Evolutionary conservation across 1,140 invertebrate genomes (phyloP).

Genomic region (Bombus pyrosoma): DNA sequence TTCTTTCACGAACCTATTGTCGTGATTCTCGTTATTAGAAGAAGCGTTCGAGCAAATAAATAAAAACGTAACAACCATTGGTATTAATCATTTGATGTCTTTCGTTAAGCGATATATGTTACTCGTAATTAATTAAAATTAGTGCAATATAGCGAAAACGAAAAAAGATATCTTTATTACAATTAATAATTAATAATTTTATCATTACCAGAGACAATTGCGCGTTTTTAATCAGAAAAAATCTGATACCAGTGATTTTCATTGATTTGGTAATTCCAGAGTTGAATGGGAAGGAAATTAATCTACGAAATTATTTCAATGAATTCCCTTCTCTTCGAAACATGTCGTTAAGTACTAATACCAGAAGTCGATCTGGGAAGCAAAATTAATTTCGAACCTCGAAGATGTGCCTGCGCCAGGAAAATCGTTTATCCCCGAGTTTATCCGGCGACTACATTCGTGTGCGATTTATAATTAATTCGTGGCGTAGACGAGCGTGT

Average conservation of each 20-base stretch:
- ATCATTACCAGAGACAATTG: background rate
- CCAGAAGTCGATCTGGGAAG: background rate
- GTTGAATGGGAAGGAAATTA: background rate
- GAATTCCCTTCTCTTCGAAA: background rate
- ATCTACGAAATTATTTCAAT: background rate
- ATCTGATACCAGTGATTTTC: background rate
- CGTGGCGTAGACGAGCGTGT: background rate
- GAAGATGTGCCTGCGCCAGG: no score
- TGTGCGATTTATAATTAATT: conserved; percentile 28
- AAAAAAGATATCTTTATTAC: background rate
- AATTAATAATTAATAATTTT: no score
- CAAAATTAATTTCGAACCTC: background rate
- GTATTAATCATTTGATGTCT: background rate
- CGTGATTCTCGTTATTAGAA: background rate
- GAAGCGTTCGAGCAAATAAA: background rate
- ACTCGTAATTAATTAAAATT: background rate
- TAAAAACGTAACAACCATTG: background rate
- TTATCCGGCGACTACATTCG: background rate
- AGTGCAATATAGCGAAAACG: background rate
- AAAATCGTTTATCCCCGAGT: no score
- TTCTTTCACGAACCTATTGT: background rate
- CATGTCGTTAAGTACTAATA: background rate
- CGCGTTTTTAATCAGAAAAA: background rate
- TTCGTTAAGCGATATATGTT: background rate
- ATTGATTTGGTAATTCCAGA: background rate